Conservation (phyloP, 1,140 invertebrate species). For the Drosophila arizonae region DNA sequence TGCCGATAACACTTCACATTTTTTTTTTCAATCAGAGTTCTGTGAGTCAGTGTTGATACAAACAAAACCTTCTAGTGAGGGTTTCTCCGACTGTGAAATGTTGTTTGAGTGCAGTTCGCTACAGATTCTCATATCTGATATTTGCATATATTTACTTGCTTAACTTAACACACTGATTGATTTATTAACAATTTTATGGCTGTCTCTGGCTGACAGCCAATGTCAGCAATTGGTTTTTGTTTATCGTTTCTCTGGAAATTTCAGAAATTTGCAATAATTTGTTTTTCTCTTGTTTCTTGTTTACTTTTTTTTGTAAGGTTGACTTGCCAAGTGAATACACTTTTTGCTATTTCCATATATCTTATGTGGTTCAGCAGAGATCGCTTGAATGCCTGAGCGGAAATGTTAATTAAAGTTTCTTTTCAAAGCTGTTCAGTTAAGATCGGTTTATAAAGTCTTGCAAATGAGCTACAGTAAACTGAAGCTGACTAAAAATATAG, state of each 20-base stretch:
- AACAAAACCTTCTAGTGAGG: constrained; percentile 23
- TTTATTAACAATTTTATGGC: too few relatives aligned
- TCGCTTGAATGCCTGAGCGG: constrained; percentile 50
- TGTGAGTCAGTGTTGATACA: constrained; percentile 20
- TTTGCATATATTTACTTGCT: too few relatives aligned
- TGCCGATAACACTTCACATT: constrained; percentile 3
- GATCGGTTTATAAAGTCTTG: constrained; percentile 5
- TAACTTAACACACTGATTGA: too few relatives aligned
- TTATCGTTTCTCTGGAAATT: too few relatives aligned
- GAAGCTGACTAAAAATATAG: too few relatives aligned
- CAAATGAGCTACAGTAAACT: constrained; percentile 20
- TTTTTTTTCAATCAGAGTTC: neutral
- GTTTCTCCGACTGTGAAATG: neutral
- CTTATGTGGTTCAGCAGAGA: neutral
- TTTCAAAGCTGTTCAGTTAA: constrained; percentile 32
- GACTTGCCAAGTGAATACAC: constrained; percentile 23
- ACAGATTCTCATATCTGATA: too few relatives aligned
- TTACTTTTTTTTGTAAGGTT: neutral
- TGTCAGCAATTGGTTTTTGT: too few relatives aligned
- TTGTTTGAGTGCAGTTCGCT: too few relatives aligned
- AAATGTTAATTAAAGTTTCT: constrained; percentile 65
- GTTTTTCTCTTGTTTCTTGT: neutral
- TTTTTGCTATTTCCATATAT: neutral
- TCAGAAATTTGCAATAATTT: neutral
- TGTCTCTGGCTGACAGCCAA: too few relatives aligned